A percentile compares a stretch with the other conserved stretches of the same genome.
phyloP scores from a whole-genome alignment of 2,888 invertebrate species.

The Tipula lateralis region DNA sequence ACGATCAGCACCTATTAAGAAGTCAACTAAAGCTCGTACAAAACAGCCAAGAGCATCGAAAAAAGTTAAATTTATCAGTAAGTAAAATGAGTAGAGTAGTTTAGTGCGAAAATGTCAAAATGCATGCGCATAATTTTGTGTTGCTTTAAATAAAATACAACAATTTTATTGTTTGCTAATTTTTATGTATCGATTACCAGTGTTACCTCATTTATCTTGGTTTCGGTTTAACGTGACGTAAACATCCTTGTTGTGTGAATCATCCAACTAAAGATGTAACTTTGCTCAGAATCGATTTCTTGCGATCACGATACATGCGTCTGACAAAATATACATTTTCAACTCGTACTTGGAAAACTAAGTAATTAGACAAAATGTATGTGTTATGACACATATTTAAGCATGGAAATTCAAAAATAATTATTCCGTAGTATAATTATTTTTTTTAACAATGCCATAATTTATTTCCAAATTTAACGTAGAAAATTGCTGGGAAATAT shows the following conservation, averaged over 20 bases:
- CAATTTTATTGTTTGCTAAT: not conserved
- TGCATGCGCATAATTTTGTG: not conserved
- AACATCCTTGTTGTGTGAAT: too few relatives aligned
- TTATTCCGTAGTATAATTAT: not conserved
- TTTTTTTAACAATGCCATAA: not conserved
- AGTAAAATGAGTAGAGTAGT: conserved; percentile 52
- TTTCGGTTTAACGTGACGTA: too few relatives aligned
- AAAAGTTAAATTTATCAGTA: conserved; percentile 87
- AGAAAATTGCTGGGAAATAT: not conserved
- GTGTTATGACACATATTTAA: too few relatives aligned
- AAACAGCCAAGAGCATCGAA: conserved; percentile 68
- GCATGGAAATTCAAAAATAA: too few relatives aligned
- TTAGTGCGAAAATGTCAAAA: not conserved
- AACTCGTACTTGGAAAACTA: not conserved
- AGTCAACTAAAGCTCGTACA: conserved; percentile 74
- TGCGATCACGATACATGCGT: too few relatives aligned
- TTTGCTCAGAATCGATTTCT: not conserved
- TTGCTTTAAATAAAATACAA: not conserved
- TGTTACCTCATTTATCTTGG: too few relatives aligned
- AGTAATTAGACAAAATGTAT: not conserved
- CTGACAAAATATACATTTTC: not conserved
- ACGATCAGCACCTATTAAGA: conserved; percentile 69
- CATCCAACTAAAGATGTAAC: too few relatives aligned
- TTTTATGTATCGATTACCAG: not conserved
- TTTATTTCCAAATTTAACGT: not conserved